These are phyloP conservation scores for Phyllotreta striolata DNA, from an alignment of 2,888 invertebrate genomes.

Conservation along the genomic window DNA sequence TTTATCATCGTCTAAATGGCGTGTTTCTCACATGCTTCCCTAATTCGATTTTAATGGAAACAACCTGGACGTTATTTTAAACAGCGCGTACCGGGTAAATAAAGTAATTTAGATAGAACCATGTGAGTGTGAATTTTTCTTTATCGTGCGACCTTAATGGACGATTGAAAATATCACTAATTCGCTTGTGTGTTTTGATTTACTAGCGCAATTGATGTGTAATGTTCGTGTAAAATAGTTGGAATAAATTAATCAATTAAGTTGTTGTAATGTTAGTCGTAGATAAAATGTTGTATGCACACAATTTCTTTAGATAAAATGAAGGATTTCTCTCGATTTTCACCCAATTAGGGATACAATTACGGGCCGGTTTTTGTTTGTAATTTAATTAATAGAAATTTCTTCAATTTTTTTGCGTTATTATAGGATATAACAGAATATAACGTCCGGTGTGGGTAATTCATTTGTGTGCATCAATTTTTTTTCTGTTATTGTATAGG, in stretches of 20 bases:
- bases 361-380: too few species aligned
- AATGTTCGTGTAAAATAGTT: neutral
- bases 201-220: neutral
- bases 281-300: too few species aligned
- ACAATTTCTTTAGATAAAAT: conserved; percentile 1
- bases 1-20: conserved; percentile 32
- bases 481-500: conserved; percentile 39
- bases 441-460: too few species aligned
- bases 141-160: neutral
- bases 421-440: too few species aligned
- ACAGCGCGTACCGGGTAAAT: conserved; percentile 15
- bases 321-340: conserved; percentile 3
- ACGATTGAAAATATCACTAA: conserved; percentile 11
- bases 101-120: conserved; percentile 20
- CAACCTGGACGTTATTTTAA: conserved; percentile 11
- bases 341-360: too few species aligned
- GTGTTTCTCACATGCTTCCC: conserved; percentile 43
- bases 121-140: conserved; percentile 13
- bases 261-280: conserved; percentile 1
- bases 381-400: too few species aligned
- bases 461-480: conserved; percentile 29
- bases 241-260: conserved; percentile 2
- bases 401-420: too few species aligned
- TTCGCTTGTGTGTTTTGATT: neutral
- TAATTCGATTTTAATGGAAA: conserved; percentile 50